Evolutionary conservation across 1,140 invertebrate genomes (phyloP).

Genomic region (Lasaia peninsularis): DNA sequence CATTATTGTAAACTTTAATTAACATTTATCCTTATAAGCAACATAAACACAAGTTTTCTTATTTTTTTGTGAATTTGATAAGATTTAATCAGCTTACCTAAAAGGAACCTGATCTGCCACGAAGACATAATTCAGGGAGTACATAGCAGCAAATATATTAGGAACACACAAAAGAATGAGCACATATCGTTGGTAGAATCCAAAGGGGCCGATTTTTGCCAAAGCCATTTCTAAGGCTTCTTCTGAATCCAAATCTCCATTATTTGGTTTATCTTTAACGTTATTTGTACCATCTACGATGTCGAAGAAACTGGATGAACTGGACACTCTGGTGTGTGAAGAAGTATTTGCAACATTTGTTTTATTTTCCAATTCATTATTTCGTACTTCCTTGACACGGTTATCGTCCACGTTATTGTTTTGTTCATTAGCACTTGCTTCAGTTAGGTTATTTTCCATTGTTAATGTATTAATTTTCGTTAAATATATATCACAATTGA

Average conservation of each 20-base stretch:
- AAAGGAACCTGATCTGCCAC: slow-evolving; percentile 77
- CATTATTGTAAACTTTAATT: no score
- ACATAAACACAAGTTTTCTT: no score
- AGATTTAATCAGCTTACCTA: slow-evolving; percentile 51
- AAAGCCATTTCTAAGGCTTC: slow-evolving; percentile 47
- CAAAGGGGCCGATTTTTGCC: slow-evolving; percentile 62
- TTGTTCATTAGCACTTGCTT: background rate
- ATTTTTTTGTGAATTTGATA: no score
- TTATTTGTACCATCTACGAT: background rate
- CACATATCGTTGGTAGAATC: slow-evolving; percentile 75
- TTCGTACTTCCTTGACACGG: no score
- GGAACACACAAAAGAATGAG: slow-evolving; percentile 73
- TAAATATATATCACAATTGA: background rate
- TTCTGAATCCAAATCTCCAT: slow-evolving; percentile 14
- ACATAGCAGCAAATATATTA: slow-evolving; percentile 74
- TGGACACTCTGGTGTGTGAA: background rate
- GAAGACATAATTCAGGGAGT: slow-evolving; percentile 76
- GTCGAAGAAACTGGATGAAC: background rate
- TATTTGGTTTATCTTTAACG: background rate
- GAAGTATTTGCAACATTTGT: background rate
- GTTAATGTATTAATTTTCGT: background rate
- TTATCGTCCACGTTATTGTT: no score
- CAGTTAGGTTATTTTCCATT: background rate
- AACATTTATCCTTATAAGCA: no score
- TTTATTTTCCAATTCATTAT: background rate